A percentile compares a stretch with the other conserved stretches of the same genome.
These are phyloP conservation scores for Montipora sp. DNA, from an alignment of 64 coral and sea anemone species.

Conservation along the genomic window DNA sequence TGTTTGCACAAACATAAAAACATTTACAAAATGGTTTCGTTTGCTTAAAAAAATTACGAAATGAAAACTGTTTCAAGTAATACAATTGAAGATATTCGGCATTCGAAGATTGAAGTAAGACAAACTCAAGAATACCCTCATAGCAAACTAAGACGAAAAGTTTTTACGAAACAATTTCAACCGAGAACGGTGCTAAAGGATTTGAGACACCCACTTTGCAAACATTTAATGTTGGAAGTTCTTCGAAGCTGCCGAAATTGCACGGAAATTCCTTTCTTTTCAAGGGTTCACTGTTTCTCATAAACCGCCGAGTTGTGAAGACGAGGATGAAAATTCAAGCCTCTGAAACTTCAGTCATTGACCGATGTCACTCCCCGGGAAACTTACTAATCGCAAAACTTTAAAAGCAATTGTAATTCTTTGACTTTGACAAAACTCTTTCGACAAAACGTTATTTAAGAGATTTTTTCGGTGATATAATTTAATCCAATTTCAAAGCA, in stretches of 20 bases:
- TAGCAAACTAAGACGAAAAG: background rate
- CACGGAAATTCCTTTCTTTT: background rate
- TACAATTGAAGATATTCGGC: background rate
- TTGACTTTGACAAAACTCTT: background rate
- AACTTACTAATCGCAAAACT: background rate
- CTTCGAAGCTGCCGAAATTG: background rate
- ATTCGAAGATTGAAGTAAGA: background rate
- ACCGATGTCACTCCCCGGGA: background rate
- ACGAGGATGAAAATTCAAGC: no score
- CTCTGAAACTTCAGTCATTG: no score
- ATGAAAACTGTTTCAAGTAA: background rate
- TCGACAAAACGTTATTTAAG: background rate
- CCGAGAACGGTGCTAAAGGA: no score
- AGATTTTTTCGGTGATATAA: background rate
- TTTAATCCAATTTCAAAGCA: slow-evolving; percentile 29
- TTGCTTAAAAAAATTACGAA: slow-evolving; percentile 28
- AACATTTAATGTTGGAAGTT: no score
- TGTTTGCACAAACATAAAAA: no score
- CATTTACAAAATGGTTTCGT: background rate
- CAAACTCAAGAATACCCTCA: background rate
- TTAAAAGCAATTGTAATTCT: background rate
- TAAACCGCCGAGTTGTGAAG: background rate
- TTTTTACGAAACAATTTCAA: no score
- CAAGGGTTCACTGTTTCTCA: background rate
- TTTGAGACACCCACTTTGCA: no score